Percentiles rank a stretch among this genome's conserved stretches.
Conservation (phyloP, 1,140 invertebrate genomes). For the Drosophila pruinosa region DNA sequence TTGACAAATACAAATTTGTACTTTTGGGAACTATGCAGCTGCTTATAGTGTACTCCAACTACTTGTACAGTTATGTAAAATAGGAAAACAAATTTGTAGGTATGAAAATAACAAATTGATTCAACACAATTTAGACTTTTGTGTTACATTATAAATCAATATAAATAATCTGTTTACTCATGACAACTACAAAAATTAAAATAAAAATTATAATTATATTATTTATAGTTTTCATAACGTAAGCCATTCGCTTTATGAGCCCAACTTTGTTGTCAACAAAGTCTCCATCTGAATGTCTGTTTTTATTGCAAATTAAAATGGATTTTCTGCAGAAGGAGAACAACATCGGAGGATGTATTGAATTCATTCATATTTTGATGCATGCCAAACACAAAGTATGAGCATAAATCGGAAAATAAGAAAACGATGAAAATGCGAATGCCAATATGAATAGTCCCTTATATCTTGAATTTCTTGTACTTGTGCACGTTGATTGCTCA, state of each 20-base stretch:
- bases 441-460: neutral
- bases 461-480: neutral
- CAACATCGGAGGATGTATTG: neutral
- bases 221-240: neutral
- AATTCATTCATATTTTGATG: neutral
- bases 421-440: neutral
- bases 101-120: no score
- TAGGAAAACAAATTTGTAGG: no score
- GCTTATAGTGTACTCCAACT: no score
- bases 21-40: no score
- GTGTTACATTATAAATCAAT: no score
- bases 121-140: no score
- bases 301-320: neutral
- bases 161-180: no score
- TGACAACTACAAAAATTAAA: no score
- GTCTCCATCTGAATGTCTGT: neutral
- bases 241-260: no score
- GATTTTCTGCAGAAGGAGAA: neutral
- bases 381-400: conserved; percentile 1
- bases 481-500: neutral
- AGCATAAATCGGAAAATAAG: neutral
- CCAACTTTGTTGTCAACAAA: neutral
- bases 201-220: neutral
- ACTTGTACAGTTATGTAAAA: neutral
- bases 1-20: neutral